Evolutionary conservation across 2,113 vertebrate genomes (phyloP).

Genomic region (Pandion haliaetus): DNA sequence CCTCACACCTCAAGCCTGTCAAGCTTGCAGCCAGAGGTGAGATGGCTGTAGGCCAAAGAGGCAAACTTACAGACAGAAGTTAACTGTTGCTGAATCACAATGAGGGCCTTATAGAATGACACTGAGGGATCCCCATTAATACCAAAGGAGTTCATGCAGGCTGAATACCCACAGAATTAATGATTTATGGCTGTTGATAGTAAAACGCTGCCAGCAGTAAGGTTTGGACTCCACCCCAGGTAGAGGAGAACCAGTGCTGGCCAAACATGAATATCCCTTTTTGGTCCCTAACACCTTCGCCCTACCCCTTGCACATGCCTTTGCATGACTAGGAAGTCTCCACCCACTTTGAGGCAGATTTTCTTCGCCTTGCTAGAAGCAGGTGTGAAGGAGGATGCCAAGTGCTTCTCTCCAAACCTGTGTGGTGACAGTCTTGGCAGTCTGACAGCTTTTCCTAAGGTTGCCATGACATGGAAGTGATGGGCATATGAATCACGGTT

Average conservation of each 20-base stretch:
- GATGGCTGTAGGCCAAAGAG: background rate
- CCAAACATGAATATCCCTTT: background rate
- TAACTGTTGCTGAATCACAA: background rate
- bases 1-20: background rate
- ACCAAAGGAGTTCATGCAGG: background rate
- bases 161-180: background rate
- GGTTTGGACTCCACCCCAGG: background rate
- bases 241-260: background rate
- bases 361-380: background rate
- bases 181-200: background rate
- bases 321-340: background rate
- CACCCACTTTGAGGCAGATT: background rate
- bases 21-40: background rate
- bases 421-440: background rate
- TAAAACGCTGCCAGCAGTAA: background rate
- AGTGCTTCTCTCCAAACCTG: background rate
- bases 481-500: background rate
- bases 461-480: background rate
- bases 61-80: background rate
- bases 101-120: background rate
- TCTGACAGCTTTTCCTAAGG: background rate
- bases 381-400: background rate
- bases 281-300: background rate
- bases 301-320: background rate
- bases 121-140: background rate